Conservation (phyloP, 2,888 invertebrate species). For the Odontomyia ornata region DNA sequence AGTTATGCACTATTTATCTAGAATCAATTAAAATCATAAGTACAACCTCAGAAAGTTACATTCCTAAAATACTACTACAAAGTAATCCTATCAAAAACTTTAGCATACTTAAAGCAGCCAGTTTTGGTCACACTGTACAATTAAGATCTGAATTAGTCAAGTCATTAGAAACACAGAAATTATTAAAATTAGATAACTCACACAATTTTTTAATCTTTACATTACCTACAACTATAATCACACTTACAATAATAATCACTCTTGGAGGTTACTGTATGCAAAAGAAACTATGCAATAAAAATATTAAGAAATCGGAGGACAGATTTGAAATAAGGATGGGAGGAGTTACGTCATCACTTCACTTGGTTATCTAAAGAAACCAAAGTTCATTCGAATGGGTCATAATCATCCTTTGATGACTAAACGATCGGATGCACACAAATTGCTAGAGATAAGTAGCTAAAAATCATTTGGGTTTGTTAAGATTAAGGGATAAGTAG, state of each 20-base stretch:
- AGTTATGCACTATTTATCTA: constrained; percentile 7
- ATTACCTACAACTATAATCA: constrained; percentile 4
- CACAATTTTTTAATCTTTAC: constrained; percentile 8
- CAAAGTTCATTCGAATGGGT: no score
- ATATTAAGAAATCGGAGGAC: constrained; percentile 8
- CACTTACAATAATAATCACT: constrained; percentile 1
- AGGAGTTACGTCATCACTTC: constrained; percentile 1
- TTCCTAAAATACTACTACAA: constrained; percentile 18
- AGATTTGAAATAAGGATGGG: constrained; percentile 7
- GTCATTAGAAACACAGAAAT: constrained; percentile 12
- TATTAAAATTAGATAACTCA: constrained; percentile 19
- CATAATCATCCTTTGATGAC: no score
- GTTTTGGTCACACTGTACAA: constrained; percentile 9
- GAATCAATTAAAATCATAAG: constrained; percentile 9
- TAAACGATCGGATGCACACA: no score
- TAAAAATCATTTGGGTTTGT: no score
- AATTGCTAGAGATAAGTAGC: no score
- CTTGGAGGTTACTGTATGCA: neutral
- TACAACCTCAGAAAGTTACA: constrained; percentile 2
- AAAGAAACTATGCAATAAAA: constrained; percentile 2
- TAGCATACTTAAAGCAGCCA: constrained; percentile 5
- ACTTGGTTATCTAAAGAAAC: neutral
- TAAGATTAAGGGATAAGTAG: no score
- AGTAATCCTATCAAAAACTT: constrained; percentile 16
- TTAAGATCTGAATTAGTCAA: neutral